Conservation (phyloP, 2,888 invertebrate genomes). For the Chrysolina haemoptera region DNA sequence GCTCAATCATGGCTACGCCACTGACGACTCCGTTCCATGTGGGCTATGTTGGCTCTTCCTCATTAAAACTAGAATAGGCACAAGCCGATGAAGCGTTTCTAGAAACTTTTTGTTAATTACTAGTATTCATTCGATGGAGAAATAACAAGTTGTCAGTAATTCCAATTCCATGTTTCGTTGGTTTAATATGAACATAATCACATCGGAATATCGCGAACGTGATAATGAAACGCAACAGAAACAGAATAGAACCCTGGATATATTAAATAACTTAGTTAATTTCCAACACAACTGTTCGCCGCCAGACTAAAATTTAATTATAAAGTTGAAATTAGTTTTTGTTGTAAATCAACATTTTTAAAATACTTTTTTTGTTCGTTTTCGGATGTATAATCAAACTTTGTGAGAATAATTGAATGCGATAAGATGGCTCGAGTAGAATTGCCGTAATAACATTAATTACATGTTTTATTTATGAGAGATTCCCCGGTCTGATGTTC, state of each 20-base stretch:
- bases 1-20: no score
- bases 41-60: not conserved
- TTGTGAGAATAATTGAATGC: constrained; percentile 62
- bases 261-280: constrained; percentile 66
- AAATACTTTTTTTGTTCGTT: constrained; percentile 61
- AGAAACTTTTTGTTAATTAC: not conserved
- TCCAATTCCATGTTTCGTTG: constrained; percentile 37
- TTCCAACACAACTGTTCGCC: constrained; percentile 65
- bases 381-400: constrained; percentile 61
- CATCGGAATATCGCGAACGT: constrained; percentile 49
- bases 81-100: not conserved
- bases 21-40: not conserved
- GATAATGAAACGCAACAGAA: constrained; percentile 54
- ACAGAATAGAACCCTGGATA: constrained; percentile 53
- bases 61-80: not conserved
- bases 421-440: constrained; percentile 59
- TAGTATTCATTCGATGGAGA: constrained; percentile 6
- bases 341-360: constrained; percentile 69
- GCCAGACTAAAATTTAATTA: constrained; percentile 68
- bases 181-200: constrained; percentile 48
- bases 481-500: not conserved
- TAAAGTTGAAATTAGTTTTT: constrained; percentile 71
- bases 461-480: constrained; percentile 56
- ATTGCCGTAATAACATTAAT: constrained; percentile 56
- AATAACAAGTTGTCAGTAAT: constrained; percentile 26